A percentile compares a stretch with the other conserved stretches of the same genome.
Conservation (phyloP, 2,113 vertebrate genomes). For the Chionodraco myersi region DNA sequence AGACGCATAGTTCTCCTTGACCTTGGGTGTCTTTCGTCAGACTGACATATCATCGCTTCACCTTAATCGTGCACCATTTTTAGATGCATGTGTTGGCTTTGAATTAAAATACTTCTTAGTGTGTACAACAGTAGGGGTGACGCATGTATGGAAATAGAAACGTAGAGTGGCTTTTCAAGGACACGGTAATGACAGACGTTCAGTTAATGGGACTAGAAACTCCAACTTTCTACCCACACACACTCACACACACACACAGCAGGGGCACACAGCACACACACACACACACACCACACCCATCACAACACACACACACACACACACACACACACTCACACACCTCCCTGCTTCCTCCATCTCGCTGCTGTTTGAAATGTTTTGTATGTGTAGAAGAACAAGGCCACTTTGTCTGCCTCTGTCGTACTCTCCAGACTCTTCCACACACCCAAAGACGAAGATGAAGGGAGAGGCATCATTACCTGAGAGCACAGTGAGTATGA, state of each 20-base stretch:
- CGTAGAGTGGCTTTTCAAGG: constrained; percentile 41
- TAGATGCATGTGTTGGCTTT: not conserved
- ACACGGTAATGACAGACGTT: constrained; percentile 14
- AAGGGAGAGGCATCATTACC: constrained; percentile 57
- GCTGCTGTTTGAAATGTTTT: constrained; percentile 45
- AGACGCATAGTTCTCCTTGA: too few species aligned
- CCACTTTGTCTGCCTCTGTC: constrained; percentile 32
- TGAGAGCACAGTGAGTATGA: constrained; percentile 55
- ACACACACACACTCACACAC: too few species aligned
- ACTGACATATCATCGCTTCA: not conserved
- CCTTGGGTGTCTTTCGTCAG: too few species aligned
- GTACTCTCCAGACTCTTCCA: constrained; percentile 31
- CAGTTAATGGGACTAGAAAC: constrained; percentile 34
- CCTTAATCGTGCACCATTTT: too few species aligned
- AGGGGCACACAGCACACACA: too few species aligned
- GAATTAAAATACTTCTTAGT: not conserved
- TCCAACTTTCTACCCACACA: constrained; percentile 5
- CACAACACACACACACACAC: too few species aligned
- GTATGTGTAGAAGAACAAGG: constrained; percentile 46
- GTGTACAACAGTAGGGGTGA: not conserved
- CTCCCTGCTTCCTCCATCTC: constrained; percentile 5
- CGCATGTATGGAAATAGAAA: not conserved
- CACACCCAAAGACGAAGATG: constrained; percentile 37
- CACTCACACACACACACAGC: constrained; percentile 2
- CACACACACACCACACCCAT: too few species aligned